Evolutionary conservation across 2,888 invertebrate species (phyloP).

Genomic region (Physocephala rufipes): DNA sequence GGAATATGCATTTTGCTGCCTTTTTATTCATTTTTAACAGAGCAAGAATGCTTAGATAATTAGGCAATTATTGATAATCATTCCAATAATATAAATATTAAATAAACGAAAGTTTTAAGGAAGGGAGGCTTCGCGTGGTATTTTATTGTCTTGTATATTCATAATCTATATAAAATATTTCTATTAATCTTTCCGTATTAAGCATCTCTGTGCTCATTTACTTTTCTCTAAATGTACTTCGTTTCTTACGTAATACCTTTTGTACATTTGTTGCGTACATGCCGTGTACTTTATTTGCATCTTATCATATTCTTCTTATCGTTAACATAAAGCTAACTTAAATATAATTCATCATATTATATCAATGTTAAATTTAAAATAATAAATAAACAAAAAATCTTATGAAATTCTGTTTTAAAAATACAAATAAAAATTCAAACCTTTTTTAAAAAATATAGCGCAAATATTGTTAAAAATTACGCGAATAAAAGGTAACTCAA

Average conservation of each 20-base stretch:
- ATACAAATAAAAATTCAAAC: conserved; percentile 34
- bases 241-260: conserved; percentile 33
- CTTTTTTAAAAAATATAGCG: conserved; percentile 37
- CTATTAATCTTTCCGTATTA: conserved; percentile 15
- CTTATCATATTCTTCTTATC: conserved; percentile 12
- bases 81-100: too few relatives aligned
- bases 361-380: conserved; percentile 30
- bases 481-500: conserved; percentile 35
- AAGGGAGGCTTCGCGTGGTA: conserved; percentile 15
- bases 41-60: too few relatives aligned
- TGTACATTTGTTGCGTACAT: conserved; percentile 36
- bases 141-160: conserved; percentile 21
- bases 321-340: conserved; percentile 21
- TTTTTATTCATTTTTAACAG: too few relatives aligned
- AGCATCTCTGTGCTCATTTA: conserved; percentile 1
- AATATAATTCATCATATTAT: conserved; percentile 25
- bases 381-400: conserved; percentile 11
- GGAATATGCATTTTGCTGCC: too few relatives aligned
- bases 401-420: conserved; percentile 19
- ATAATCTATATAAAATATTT: too few relatives aligned
- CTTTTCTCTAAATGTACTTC: conserved; percentile 20
- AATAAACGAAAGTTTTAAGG: background rate
- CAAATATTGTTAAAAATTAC: conserved; percentile 34
- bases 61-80: too few relatives aligned
- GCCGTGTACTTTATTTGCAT: conserved; percentile 44